Conservation (phyloP, 2,797 vertebrate genomes). For the Malacoctenus gilli region DNA sequence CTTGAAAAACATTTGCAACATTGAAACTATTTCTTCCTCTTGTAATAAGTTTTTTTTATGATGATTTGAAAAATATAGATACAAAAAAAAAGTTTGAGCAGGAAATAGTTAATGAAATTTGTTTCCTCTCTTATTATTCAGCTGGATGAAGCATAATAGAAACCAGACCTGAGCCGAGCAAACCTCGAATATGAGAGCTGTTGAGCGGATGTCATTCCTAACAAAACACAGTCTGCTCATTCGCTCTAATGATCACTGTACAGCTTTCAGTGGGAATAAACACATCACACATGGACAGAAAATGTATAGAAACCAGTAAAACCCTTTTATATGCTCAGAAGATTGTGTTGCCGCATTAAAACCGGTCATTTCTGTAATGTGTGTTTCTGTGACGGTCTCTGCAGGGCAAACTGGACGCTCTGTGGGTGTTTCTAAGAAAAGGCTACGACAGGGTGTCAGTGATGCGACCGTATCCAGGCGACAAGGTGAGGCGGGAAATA, state of each 20-base stretch:
- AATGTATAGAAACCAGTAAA: conserved; percentile 14
- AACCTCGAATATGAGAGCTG: conserved; percentile 63
- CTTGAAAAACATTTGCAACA: too few relatives aligned
- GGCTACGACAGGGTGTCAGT: conserved; percentile 95
- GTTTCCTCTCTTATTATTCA: conserved; percentile 69
- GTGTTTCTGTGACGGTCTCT: conserved; percentile 18
- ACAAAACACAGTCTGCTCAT: conserved; percentile 62
- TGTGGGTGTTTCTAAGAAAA: conserved; percentile 90
- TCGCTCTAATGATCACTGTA: conserved; percentile 7
- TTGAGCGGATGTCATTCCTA: conserved; percentile 58
- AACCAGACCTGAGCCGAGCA: conserved; percentile 76
- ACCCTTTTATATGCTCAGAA: too few relatives aligned
- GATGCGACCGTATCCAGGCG: conserved; percentile 96
- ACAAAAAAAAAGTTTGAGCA: conserved; percentile 34
- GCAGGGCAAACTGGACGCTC: conserved; percentile 95
- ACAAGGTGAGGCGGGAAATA: conserved; percentile 84
- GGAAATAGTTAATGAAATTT: conserved; percentile 65
- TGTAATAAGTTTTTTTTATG: too few relatives aligned
- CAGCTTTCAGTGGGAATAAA: conserved; percentile 16
- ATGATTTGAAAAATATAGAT: too few relatives aligned
- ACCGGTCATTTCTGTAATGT: too few relatives aligned
- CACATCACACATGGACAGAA: too few relatives aligned
- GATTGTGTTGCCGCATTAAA: too few relatives aligned
- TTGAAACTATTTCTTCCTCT: too few relatives aligned
- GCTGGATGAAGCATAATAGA: conserved; percentile 69